Base-by-base conservation (phyloP, 2,888 invertebrate genomes). In the Cantharis lateralis region DNA sequence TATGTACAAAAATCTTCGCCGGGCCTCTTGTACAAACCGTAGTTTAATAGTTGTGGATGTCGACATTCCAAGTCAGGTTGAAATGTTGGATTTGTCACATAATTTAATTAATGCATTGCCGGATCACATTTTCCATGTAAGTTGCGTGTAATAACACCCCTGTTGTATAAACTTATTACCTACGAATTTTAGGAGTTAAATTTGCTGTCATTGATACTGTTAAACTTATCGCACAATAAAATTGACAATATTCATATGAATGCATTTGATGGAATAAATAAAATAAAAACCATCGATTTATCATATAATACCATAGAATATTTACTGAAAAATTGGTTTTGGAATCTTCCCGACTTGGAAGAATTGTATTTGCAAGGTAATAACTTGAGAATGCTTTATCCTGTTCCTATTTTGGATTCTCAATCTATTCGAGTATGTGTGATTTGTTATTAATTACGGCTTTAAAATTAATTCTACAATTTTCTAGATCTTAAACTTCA, bases 41-140 rank as follows among this genome's bases (percentile, higher is more conserved):
- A 91, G 90, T 78, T 89, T 93, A 82, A 89, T 92, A 79, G 89
- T 88, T 81, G 87, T 93, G 3, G 90, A 91, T 82, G 88, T 92
- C 76, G 91, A 91, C 82, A 90, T 93, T 83, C 91, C 93, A 0
- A 86, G 87, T 68, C 88, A 88, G 18, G 91, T 92, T 28, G 90
- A 93, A 87, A 87, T 92, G 66, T 90, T 93, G 79, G 91, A 91
- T 85, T 87, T 93, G 79, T 91, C 91, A 81, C 89, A 90, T 80
- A 93, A 93, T 87, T 90, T 89, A 82, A 92, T 93, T 80, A 91
- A 90, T 81, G 90, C 90, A 81, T 85, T 93, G 84, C 91, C 92
- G 76, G 91, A 91, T 83, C 90, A 89, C 82, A 90, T 91, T 85
- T 93, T 93, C 84, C 88, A 90, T 89, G 93, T 93, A 87, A 88